Evolutionary conservation across 2,113 vertebrate genomes (phyloP).

Genomic region (Plecturocebus donacophilus): DNA sequence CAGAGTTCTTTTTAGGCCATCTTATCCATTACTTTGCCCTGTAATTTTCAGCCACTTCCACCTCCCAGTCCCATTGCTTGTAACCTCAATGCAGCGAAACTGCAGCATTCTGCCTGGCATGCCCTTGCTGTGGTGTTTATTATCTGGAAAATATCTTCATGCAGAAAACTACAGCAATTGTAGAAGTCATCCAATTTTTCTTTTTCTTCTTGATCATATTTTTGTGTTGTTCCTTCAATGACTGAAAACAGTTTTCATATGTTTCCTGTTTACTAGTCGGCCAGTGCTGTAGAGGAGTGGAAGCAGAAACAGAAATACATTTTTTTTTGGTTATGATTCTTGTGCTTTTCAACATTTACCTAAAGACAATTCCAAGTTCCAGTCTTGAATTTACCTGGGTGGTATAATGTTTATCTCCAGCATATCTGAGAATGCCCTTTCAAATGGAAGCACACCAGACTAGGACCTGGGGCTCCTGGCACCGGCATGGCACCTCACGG

Average conservation of each 20-base stretch:
- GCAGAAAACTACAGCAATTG: not conserved
- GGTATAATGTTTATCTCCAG: not conserved
- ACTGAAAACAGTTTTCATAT: not conserved
- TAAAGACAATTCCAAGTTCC: not conserved
- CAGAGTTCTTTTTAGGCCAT: not conserved
- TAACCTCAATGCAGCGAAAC: not conserved
- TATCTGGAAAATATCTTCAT: not conserved
- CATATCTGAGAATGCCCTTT: not conserved
- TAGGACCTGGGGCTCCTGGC: fast-evolving
- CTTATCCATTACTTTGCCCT: not conserved
- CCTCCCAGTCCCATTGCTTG: not conserved
- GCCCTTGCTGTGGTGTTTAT: not conserved
- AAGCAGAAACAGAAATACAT: not conserved
- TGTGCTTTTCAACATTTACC: not conserved
- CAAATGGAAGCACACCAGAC: not conserved
- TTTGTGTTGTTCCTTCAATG: not conserved
- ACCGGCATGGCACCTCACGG: fast-evolving
- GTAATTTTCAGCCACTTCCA: not conserved
- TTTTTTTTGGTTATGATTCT: not conserved
- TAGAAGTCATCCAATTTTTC: not conserved
- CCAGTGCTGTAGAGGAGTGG: not conserved
- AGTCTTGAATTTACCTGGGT: not conserved
- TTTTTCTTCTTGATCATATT: not conserved
- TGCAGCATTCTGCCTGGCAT: no score
- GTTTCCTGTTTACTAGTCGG: not conserved